Conservation (phyloP, 2,888 invertebrate genomes). For the Tupiocoris notatus region DNA sequence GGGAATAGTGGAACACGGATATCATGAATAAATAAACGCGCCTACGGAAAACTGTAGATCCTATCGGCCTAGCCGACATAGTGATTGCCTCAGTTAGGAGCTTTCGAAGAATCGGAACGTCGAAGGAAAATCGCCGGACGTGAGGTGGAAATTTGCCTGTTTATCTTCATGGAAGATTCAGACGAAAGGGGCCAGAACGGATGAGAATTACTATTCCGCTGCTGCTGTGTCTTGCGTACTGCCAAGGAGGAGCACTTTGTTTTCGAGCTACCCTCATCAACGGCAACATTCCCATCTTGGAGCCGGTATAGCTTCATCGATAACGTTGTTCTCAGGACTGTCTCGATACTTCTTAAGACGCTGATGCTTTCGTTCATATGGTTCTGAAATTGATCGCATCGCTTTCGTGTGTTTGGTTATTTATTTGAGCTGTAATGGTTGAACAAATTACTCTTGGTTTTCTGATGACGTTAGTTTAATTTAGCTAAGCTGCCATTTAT, state of each 20-base stretch:
- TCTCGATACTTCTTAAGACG: too few species aligned
- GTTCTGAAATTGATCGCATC: too few species aligned
- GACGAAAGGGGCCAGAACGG: neutral
- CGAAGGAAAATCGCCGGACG: slow-evolving; percentile 1
- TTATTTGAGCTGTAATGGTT: too few species aligned
- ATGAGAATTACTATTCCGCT: neutral
- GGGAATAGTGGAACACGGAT: neutral
- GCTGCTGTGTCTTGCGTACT: neutral
- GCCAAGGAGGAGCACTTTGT: slow-evolving; percentile 1
- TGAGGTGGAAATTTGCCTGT: neutral
- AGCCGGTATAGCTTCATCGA: too few species aligned
- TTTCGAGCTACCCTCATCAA: neutral
- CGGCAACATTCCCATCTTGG: neutral
- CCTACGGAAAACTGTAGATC: too few species aligned
- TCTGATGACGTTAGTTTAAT: too few species aligned
- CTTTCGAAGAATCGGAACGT: neutral
- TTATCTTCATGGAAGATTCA: slow-evolving; percentile 13
- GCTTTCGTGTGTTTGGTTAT: too few species aligned
- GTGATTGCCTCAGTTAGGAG: neutral
- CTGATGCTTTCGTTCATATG: too few species aligned
- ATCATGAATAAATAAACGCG: neutral
- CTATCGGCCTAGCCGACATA: too few species aligned
- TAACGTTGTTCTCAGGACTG: too few species aligned
- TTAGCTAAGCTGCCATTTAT: too few species aligned
- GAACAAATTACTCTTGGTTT: too few species aligned